Percentiles rank a stretch among this genome's conserved stretches.
phyloP scores from a whole-genome alignment of 2,797 vertebrate species.

The Petrocephalus sullivani region DNA sequence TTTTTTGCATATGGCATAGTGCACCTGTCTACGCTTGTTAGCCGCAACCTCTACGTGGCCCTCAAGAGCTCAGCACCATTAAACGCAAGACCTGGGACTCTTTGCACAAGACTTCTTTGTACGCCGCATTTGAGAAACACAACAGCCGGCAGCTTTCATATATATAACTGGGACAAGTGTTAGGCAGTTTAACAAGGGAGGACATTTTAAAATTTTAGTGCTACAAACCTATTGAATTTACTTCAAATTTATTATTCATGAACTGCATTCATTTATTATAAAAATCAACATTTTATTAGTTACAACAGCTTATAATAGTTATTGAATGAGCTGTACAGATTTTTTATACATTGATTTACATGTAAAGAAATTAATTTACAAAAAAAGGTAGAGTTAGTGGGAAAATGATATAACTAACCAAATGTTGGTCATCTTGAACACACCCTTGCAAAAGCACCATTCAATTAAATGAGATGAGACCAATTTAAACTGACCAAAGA shows the following conservation, averaged over 20 bases:
- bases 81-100: not conserved
- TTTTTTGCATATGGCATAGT: not conserved
- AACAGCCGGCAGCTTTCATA: not conserved
- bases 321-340: constrained; percentile 80
- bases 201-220: constrained; percentile 4
- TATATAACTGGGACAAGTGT: not conserved
- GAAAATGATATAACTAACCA: constrained; percentile 68
- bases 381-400: constrained; percentile 60
- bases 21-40: not conserved
- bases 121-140: not conserved
- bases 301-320: constrained; percentile 85
- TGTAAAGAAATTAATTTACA: constrained; percentile 82
- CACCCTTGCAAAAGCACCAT: constrained; percentile 80
- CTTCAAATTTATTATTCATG: not conserved
- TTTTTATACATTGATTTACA: constrained; percentile 71
- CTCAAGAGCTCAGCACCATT: not conserved
- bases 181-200: not conserved
- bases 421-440: constrained; percentile 84
- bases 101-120: not conserved
- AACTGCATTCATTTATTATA: constrained; percentile 73
- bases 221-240: not conserved
- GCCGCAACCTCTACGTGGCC: not conserved
- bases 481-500: constrained; percentile 26
- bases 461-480: constrained; percentile 63
- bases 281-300: constrained; percentile 90